A percentile compares a stretch with the other conserved stretches of the same genome.
Evolutionary conservation across 2,113 vertebrate species (phyloP).

Genomic region (Nibea albiflora): DNA sequence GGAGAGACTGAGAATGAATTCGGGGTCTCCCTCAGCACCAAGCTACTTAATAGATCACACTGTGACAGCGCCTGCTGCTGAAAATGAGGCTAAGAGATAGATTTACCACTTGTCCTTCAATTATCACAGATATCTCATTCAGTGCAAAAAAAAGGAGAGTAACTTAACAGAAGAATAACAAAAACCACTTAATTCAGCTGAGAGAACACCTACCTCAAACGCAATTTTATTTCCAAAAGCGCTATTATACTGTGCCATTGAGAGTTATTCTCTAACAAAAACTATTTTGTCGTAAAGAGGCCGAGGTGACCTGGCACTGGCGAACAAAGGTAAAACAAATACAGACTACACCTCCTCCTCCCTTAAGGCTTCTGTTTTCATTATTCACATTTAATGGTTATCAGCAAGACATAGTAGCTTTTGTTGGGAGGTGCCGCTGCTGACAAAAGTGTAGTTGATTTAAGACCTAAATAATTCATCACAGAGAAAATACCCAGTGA

Average conservation of each 20-base stretch:
- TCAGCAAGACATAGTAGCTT: not conserved
- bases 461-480: constrained; percentile 7
- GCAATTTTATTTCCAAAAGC: not conserved
- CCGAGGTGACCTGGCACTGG: not conserved
- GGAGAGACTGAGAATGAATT: not conserved
- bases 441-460: not conserved
- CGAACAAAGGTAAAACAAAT: not conserved
- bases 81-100: constrained; percentile 27
- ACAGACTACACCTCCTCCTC: no score
- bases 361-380: not conserved
- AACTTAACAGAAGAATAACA: not conserved
- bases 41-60: not conserved
- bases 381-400: constrained; percentile 5
- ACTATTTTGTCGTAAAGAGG: not conserved
- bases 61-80: constrained; percentile 25
- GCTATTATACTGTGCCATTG: not conserved
- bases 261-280: not conserved
- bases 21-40: not conserved
- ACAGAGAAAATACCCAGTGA: not conserved
- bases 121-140: constrained; percentile 10
- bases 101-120: not conserved
- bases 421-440: not conserved
- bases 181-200: not conserved
- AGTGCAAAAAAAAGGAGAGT: not conserved
- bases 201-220: not conserved